A percentile compares a stretch with the other conserved stretches of the same genome.
Evolutionary conservation across 2,797 vertebrate species (phyloP).

Genomic region (Tadarida brasiliensis): DNA sequence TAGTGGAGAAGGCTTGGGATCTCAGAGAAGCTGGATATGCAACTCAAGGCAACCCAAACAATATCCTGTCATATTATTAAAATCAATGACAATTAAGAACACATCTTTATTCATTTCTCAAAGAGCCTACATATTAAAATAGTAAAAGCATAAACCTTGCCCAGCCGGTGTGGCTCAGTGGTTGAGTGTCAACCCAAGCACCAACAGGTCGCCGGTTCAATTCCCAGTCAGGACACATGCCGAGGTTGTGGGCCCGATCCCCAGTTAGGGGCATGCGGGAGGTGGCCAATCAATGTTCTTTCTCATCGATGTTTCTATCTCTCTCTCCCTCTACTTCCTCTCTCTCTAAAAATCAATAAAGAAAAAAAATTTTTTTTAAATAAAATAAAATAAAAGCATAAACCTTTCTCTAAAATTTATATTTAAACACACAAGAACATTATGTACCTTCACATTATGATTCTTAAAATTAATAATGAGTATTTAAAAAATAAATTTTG

Average conservation of each 20-base stretch:
- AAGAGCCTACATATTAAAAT: conserved; percentile 1
- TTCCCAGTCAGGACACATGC: too few species aligned
- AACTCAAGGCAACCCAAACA: conserved; percentile 53
- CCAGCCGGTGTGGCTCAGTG: too few species aligned
- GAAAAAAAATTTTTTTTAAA: too few species aligned
- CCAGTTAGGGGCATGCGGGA: too few species aligned
- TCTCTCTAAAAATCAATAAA: too few species aligned
- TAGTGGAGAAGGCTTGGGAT: neutral
- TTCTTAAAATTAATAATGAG: neutral
- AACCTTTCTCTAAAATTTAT: neutral
- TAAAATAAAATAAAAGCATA: neutral
- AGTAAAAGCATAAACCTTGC: conserved; percentile 23
- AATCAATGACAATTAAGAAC: conserved; percentile 40
- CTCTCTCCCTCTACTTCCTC: too few species aligned
- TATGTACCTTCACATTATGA: neutral
- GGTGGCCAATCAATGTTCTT: too few species aligned
- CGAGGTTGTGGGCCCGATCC: too few species aligned
- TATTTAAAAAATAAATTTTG: neutral
- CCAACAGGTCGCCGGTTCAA: too few species aligned
- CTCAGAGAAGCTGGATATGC: neutral
- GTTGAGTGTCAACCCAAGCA: too few species aligned
- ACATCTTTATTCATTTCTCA: conserved; percentile 40
- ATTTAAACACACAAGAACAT: conserved; percentile 12
- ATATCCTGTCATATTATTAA: conserved; percentile 42
- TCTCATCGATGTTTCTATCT: too few species aligned